Base-by-base conservation (phyloP, 1,140 invertebrate genomes). In the Oryzaephilus surinamensis region DNA sequence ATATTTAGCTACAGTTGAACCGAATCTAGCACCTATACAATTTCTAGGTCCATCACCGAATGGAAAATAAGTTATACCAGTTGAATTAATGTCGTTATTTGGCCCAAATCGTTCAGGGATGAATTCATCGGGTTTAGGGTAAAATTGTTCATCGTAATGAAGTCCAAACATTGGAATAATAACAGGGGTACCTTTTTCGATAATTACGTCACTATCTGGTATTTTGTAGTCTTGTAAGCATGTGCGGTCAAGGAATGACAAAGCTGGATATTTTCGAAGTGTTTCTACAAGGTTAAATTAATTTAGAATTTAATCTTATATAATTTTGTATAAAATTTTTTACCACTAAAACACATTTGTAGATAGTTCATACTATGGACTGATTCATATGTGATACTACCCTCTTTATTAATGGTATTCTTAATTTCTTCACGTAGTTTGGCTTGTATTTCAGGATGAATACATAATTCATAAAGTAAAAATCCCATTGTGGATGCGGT, bases 401-500 rank as follows among this genome's bases (percentile, higher is more conserved):
- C 41, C 20, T 41, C 18, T 36, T 60, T 35, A 32, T 51, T 11
- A 20, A 19, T 17, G 14, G 50, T 5, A 51, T 31, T 21, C 60
- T 43, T 3, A 57, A 38, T 38, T 31, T 38, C 28, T n/a, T 60
- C 27, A 14, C 64, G 54, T 2, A 79, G 44, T 23, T 60, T 67
- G 6, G 69, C 11, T 39, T 49, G 78, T 4, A 74, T 47, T 2
- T 32, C 12, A 0, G 54, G 54, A 2, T 37, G n/a, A 0, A 72
- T 60, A 1, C 81, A 73, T 29, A 89, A 52, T 48, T 79, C 73
- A 46, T 79, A 73, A 0, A 81, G 51, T 10, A 70, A 63, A 49
- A 77, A 79, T 0, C 72, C 60, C 34, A 88, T 72, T 0, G 76
- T 69, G 3, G 74, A 75, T n/a, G n/a, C n/a, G n/a, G n/a, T n/a